These are phyloP conservation scores for Dorcus hopei DNA, from an alignment of 2,888 invertebrate genomes.

Conservation along the genomic window DNA sequence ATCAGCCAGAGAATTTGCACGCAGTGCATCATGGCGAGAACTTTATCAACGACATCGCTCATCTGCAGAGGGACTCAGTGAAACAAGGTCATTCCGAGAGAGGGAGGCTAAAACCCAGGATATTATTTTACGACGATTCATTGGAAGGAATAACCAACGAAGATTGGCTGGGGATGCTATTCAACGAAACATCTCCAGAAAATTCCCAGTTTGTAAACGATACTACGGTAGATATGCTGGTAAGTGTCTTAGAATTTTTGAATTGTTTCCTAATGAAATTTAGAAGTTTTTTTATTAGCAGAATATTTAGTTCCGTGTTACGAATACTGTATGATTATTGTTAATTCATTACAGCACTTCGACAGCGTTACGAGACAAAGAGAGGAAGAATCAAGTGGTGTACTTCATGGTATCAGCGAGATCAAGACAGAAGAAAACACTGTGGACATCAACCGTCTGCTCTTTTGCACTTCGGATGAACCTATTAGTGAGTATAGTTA, in stretches of 20 bases:
- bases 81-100: constrained; percentile 17
- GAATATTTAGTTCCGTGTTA: neutral
- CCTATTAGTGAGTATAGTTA: neutral
- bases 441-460: constrained; percentile 13
- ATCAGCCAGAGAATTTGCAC: constrained; percentile 33
- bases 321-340: neutral
- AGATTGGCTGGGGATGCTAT: neutral
- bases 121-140: neutral
- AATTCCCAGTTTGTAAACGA: neutral
- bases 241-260: neutral
- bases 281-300: neutral
- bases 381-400: constrained; percentile 21
- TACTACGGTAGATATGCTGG: neutral
- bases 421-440: constrained; percentile 11
- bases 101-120: neutral
- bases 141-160: neutral
- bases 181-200: neutral
- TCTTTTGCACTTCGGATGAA: constrained; percentile 17
- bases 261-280: neutral
- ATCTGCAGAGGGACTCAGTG: constrained; percentile 17
- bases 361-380: constrained; percentile 16
- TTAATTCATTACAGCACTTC: constrained; percentile 15
- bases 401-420: constrained; percentile 15
- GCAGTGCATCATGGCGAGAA: constrained; percentile 52
- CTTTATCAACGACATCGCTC: constrained; percentile 26